Conservation (phyloP, 1,140 invertebrate species). For the Armadillidium nasatum region DNA sequence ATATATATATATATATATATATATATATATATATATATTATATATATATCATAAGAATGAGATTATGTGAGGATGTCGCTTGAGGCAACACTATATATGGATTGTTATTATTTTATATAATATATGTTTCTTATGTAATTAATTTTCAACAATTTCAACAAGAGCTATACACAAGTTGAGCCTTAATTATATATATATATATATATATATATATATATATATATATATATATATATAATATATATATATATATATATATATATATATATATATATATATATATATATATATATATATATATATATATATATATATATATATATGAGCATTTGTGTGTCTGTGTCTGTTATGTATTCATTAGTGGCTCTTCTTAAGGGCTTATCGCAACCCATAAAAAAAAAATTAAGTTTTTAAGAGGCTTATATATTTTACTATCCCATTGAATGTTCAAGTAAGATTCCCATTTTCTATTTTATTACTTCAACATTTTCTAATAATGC, state of each 20-base stretch:
- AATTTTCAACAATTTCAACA: no score
- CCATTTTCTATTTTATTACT: constrained; percentile 5
- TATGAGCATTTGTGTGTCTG: neutral
- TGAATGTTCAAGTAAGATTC: neutral
- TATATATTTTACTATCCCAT: constrained; percentile 5
- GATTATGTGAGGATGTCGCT: no score
- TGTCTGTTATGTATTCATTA: constrained; percentile 8
- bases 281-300: neutral
- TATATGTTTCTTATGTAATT: no score
- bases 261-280: constrained; percentile 10
- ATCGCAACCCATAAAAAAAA: neutral
- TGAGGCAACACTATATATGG: no score
- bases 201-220: neutral
- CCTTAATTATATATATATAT: neutral
- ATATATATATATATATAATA: neutral
- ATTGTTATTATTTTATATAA: no score
- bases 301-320: constrained; percentile 8
- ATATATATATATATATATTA: no score
- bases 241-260: neutral
- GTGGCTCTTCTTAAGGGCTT: neutral
- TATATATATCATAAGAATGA: no score
- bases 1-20: no score
- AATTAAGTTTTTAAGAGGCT: neutral
- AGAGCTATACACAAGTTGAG: no score
- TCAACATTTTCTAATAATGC: neutral